Evolutionary conservation across 2,888 invertebrate species (phyloP), one percentile per base, ranked within the genome.

Genomic region (Protodeltote pygarga): DNA sequence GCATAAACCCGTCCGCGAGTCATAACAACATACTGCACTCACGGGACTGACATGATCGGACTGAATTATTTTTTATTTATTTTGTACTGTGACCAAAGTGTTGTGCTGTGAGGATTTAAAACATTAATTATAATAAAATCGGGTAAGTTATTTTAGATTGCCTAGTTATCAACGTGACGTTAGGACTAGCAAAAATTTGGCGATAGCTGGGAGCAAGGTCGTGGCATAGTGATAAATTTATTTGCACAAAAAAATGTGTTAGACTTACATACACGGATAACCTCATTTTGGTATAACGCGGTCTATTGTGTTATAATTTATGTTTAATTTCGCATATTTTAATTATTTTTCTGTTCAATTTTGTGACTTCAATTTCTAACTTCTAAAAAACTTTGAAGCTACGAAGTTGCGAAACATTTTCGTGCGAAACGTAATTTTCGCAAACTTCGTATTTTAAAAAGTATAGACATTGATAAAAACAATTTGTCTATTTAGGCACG

Each of bases 181-280:
- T 84, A 80, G 83, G 78, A 83, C 79, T 87, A 85, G 84, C 80
- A 77, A 83, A 42, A 88, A 85, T 88, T 89, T 71, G 85, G 87
- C 80, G 90, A 90, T 90, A 89, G 85, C 86, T 81, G 84, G 87
- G 88, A 88, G 88, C 91, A 90, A 92, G 91, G 91, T 89, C 90
- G 89, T 69, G 79, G 73, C 82, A 78, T 77, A 75, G 71, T 83
- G 90, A 91, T 91, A 90, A 90, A 87, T 86, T 83, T 92, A 90
- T 91, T 92, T 91, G 89, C 89, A 89, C 89, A 68, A 91, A 87
- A 87, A 88, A 87, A 85, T 85, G 82, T 86, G 87, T 86, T 87
- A 89, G 87, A 87, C 76, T 81, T 79, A 78, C 79, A 79, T 79
- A 78, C 79, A 79, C 82, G 91, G 90, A 89, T 92, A 91, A 92